Conservation (phyloP, 2,888 invertebrate genomes). For the Neoascia interrupta region DNA sequence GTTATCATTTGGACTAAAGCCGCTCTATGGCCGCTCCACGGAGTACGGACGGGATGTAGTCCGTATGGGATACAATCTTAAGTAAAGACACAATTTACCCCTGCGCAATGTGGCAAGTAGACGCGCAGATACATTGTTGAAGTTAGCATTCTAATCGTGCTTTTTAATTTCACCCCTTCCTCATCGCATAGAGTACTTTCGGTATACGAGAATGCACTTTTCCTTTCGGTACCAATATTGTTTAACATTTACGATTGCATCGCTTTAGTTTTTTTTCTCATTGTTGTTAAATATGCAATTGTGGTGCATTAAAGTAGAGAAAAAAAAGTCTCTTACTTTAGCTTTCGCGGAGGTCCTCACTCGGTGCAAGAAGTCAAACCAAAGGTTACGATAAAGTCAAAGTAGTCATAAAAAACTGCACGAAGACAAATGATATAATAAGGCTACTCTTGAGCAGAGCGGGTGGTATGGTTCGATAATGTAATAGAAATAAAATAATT, state of each 20-base stretch:
- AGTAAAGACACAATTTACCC: too few relatives aligned
- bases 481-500: constrained; percentile 35
- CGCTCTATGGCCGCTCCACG: too few relatives aligned
- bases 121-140: constrained; percentile 58
- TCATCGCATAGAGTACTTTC: too few relatives aligned
- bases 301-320: background rate
- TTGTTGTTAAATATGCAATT: too few relatives aligned
- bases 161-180: constrained; percentile 5
- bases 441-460: too few relatives aligned
- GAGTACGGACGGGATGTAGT: too few relatives aligned
- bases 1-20: too few relatives aligned
- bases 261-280: too few relatives aligned
- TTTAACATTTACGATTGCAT: constrained; percentile 60
- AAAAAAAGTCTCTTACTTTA: background rate
- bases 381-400: constrained; percentile 61
- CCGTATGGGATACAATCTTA: too few relatives aligned
- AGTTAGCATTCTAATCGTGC: constrained; percentile 56
- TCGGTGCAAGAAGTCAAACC: too few relatives aligned
- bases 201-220: constrained; percentile 32
- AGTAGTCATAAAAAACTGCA: constrained; percentile 40
- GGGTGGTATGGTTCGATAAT: background rate
- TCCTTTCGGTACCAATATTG: constrained; percentile 46
- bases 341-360: too few relatives aligned
- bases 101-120: too few relatives aligned
- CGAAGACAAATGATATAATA: constrained; percentile 45